A percentile compares a stretch with the other conserved stretches of the same genome.
Conservation (phyloP, 2,888 invertebrate species). For the Parnassius glacialis region DNA sequence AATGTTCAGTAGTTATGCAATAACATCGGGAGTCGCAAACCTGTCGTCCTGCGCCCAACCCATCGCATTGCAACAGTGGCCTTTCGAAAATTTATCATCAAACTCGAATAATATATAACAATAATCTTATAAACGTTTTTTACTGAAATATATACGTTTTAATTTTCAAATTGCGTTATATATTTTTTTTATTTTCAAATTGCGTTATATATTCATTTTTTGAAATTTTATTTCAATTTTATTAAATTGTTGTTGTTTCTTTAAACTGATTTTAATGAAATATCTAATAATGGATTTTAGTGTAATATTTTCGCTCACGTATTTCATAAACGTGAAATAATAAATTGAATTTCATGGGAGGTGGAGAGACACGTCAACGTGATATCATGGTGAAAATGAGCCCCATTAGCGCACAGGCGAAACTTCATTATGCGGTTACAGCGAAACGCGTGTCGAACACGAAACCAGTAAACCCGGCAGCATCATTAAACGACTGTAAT, state of each 20-base stretch:
- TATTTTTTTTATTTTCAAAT: background rate
- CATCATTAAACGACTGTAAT: conserved; percentile 47
- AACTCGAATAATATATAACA: conserved; percentile 4
- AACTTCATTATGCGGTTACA: conserved; percentile 72
- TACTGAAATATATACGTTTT: background rate
- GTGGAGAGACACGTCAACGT: conserved; percentile 45
- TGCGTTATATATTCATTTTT: no score
- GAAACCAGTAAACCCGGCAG: conserved; percentile 48
- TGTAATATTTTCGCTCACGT: conserved; percentile 12
- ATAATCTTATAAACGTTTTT: background rate
- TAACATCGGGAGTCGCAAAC: conserved; percentile 37
- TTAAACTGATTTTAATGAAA: background rate
- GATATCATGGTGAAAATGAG: conserved; percentile 64
- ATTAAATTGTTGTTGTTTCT: background rate
- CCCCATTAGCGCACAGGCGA: conserved; percentile 58
- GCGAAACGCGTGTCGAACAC: conserved; percentile 59
- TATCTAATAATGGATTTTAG: background rate
- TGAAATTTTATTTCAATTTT: background rate
- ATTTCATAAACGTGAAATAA: conserved; percentile 45
- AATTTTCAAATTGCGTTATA: background rate
- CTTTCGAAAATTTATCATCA: conserved; percentile 20
- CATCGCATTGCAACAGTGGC: conserved; percentile 18
- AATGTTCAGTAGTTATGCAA: conserved; percentile 65
- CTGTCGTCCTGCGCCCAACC: conserved; percentile 23
- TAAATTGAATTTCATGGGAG: conserved; percentile 54